Evolutionary conservation across 2,113 vertebrate genomes (phyloP).

Genomic region (Rhinichthys klamathensis): DNA sequence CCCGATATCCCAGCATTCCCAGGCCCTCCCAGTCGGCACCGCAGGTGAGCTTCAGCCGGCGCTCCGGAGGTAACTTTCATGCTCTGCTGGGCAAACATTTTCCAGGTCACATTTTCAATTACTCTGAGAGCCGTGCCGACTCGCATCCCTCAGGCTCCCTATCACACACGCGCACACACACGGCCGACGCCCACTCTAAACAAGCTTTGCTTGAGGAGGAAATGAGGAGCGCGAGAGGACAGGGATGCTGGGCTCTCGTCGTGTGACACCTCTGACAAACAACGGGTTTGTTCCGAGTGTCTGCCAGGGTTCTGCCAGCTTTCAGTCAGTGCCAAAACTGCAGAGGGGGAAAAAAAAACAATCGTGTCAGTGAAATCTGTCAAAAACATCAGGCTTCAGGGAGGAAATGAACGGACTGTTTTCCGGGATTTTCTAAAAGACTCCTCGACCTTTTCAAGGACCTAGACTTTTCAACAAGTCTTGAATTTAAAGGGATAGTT

Average conservation of each 20-base stretch:
- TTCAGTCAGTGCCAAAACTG: conserved; percentile 35
- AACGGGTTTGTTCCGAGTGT: conserved; percentile 30
- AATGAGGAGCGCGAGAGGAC: conserved; percentile 23
- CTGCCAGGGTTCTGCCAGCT: conserved; percentile 5
- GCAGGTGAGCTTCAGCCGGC: conserved; percentile 71
- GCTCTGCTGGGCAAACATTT: conserved; percentile 83
- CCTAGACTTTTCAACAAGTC: background rate
- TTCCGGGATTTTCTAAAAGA: background rate
- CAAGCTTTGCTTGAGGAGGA: conserved; percentile 50
- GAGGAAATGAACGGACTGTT: conserved; percentile 14
- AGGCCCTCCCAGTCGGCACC: conserved; percentile 66
- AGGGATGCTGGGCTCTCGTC: conserved; percentile 29
- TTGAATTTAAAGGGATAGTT: background rate
- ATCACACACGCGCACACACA: conserved; percentile 65
- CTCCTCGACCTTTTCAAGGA: conserved; percentile 33
- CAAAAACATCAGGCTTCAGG: conserved; percentile 8
- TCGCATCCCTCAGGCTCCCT: conserved; percentile 49
- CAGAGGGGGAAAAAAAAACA: background rate
- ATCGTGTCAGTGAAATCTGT: conserved; percentile 19
- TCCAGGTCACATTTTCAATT: conserved; percentile 86
- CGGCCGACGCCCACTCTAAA: conserved; percentile 59
- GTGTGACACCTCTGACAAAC: conserved; percentile 42
- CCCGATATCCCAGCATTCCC: conserved; percentile 66
- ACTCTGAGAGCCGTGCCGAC: conserved; percentile 73
- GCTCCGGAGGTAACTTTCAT: conserved; percentile 82